Evolutionary conservation across 2,797 vertebrate species (phyloP), one percentile per base, ranked within the genome.

Genomic region (Peromyscus nudipes): DNA sequence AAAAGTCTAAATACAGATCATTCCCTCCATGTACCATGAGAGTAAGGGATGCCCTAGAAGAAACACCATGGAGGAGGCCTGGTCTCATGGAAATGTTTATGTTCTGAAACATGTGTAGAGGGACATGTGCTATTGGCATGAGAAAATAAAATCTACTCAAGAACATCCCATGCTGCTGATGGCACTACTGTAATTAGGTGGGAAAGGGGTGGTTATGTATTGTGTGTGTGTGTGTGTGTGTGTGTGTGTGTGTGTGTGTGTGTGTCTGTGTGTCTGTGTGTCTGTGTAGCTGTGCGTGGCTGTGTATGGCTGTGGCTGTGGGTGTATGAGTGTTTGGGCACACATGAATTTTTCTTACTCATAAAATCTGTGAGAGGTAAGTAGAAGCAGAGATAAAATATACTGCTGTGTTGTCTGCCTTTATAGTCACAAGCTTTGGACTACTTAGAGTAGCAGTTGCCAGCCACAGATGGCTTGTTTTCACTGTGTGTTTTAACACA

Each of bases 41-140:
- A n/a, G 37, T 25, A 49, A 69, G 6, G 6, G 12, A 34, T n/a
- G 52, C 6, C 40, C 10, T 19, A 46, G 29, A 1, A n/a, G 46
- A 62, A 55, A 93, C 65, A 10, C 17, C 34, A 16, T 0, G 12
- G 62, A 80, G 40, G 1, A 87, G 55, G 1, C 23, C 25, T 62
- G 12, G 27, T 8, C 12, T 25, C 64, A 0, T 0, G 16, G 40
- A 0, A 0, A 4, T 29, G 9, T 21, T 73, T 34, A 62, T 12
- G 23, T 37, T 71, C 43, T 49, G 34, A 1, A 10, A 73, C 34
- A 37, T 10, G 55, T 40, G 12, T 31, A 1, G 14, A n/a, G 23
- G 71, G 27, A 4, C 23, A 19, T 31, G 5, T 40, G 23, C 3
- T 49, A 29, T 11, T 27, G 60, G 1, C 27, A 29, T 49, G 31